Conservation (phyloP, 2,888 invertebrate species). For the Papilio gigon region DNA sequence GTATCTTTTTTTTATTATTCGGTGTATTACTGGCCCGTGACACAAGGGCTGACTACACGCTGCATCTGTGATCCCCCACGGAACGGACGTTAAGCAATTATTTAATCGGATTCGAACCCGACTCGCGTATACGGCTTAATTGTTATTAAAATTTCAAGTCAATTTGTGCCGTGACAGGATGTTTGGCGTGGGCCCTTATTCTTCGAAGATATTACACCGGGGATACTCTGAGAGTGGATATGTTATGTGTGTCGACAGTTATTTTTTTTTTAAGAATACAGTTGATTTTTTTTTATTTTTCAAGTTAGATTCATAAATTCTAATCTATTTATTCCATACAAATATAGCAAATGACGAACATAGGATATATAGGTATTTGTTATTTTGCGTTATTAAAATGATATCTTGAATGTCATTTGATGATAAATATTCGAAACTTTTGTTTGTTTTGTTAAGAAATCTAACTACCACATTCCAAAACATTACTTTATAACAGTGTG, state of each 20-base stretch:
- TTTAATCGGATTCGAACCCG: conserved; percentile 39
- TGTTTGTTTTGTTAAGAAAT: no score
- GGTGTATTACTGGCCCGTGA: conserved; percentile 8
- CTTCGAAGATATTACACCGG: not conserved
- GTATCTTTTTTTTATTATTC: not conserved
- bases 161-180: conserved; percentile 57
- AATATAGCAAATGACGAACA: no score
- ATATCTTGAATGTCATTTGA: no score
- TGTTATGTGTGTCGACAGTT: not conserved
- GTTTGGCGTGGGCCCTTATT: conserved; percentile 54
- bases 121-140: conserved; percentile 54
- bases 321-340: no score
- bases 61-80: conserved; percentile 24
- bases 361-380: no score
- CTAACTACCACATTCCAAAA: conserved; percentile 17
- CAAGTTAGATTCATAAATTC: no score
- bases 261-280: no score
- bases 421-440: no score
- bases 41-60: conserved; percentile 17
- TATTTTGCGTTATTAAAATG: no score
- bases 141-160: conserved; percentile 67
- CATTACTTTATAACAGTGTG: conserved; percentile 3
- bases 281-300: no score
- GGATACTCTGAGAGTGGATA: not conserved
- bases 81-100: conserved; percentile 35